Base-by-base conservation (phyloP, 1,140 invertebrate genomes). In the Drosophila burlai region DNA sequence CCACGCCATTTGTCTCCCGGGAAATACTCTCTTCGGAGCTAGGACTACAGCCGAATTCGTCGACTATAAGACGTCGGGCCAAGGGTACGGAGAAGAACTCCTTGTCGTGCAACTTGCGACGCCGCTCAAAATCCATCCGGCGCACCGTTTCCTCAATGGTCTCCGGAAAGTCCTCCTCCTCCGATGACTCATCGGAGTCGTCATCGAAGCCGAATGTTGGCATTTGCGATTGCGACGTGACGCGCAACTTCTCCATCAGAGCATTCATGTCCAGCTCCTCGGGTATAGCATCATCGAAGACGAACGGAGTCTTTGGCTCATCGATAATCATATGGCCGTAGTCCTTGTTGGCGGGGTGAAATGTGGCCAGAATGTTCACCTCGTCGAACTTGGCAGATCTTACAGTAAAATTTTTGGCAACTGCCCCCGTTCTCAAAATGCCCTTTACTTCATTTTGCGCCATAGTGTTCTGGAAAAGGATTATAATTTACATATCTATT, bases 261-360 rank as follows among this genome's bases (percentile, higher is more conserved):
- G 95, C 94, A 47, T 94, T 94, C 0, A 97, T 95, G 93, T 98
- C 96, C 67, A 97, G 92, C 61, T 95, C 95, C 90, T 96, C 96
- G 2, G 67, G 38, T 73, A 95, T 93, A 29, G 96, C 95, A 72
- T 96, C 94, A 86, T 96, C 96, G 24, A 72, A 83, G 0, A 91
- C 77, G 91, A 96, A 99, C 1, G 99, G 99, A 5, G 99, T 99
- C 94, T 98, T 97, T 29, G 98, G 98, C 93, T 99, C 98, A 83
- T 99, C 97, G 54, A 99, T 98, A 94, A 99, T 98, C 98, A 99
- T 99, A 92, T 99, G 98, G 7, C 99, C 99, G 93, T 99, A 99
- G 94, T 99, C 98, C 82, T 91, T 91, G 40, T 79, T 58, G 0
- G n/a, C 40, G 4, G 87, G 86, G 60, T 91, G 86, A 34, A 91